These are phyloP conservation scores for Pterocles orientalis DNA, from an alignment of 2,113 vertebrate species.

Conservation along the genomic window DNA sequence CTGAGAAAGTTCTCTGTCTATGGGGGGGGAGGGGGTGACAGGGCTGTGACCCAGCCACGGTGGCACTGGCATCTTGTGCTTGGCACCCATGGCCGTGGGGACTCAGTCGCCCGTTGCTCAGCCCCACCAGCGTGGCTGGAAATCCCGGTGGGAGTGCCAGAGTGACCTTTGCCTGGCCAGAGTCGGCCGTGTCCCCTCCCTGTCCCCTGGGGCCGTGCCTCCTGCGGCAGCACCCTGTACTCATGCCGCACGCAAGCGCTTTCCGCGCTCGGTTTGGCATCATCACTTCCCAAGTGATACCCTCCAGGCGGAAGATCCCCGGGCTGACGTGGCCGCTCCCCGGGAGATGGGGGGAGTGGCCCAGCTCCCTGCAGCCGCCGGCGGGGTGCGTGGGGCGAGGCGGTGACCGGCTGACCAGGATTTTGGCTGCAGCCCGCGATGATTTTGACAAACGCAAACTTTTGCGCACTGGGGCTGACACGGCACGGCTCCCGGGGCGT, in stretches of 20 bases:
- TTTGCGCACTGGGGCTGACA: no score
- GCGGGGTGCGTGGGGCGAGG: not conserved
- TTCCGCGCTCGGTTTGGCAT: rapidly evolving
- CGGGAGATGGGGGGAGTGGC: not conserved
- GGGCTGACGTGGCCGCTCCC: rapidly evolving
- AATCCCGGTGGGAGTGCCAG: rapidly evolving
- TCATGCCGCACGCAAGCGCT: rapidly evolving
- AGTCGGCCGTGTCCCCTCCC: rapidly evolving
- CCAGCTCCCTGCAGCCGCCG: not conserved
- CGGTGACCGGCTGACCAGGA: rapidly evolving
- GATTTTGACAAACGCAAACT: not conserved
- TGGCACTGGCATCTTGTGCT: rapidly evolving
- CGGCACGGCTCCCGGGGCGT: rapidly evolving
- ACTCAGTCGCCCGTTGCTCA: rapidly evolving
- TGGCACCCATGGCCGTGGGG: rapidly evolving
- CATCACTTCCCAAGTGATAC: not conserved
- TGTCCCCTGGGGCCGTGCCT: not conserved
- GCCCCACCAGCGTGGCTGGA: not conserved
- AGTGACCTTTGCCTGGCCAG: rapidly evolving
- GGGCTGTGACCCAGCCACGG: not conserved
- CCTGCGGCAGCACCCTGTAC: not conserved
- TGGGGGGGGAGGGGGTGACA: no score
- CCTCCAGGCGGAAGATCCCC: rapidly evolving
- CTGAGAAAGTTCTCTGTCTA: not conserved
- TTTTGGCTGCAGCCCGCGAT: not conserved